Base-by-base conservation (phyloP, 2,888 invertebrate species). In the Ctena decussata region DNA sequence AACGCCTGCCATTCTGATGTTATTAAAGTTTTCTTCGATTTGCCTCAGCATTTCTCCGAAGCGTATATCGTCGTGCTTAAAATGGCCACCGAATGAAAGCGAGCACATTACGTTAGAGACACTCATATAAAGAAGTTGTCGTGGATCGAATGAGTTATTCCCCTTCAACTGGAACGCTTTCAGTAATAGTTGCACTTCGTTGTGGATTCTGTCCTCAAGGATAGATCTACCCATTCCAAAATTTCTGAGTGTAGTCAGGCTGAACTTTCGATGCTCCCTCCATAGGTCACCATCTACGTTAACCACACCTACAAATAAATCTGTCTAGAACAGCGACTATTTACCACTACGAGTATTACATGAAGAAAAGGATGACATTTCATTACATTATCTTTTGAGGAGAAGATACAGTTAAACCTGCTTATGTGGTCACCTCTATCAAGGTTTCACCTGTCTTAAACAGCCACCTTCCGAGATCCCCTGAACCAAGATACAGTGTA, bases 231-330 rank as follows among this genome's bases (percentile, higher is more conserved):
- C 89, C 83, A 89, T 85, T 30, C 89, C 90, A 32, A 91, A 87
- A 46, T 86, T 84, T 70, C 87, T 86, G 32, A 91, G 70, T 21
- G 86, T 90, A 3, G 70, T 65, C 24, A 88, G 44, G 0, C 86
- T 78, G 72, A 91, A 91, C 32, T 77, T 53, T 0, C 91, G 75
- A 35, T 91, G 90, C 46, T 86, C 86, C 49, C 82, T 86, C 91
- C 91, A 91, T 21, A 69, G n/a, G 18, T 75, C 53, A 0, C 89
- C 90, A 15, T 32, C 32, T 6, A 37, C 37, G 27, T 27, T 32
- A 6, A 27, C 32, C 11, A 69, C 37, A 15, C 69, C 69, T 69
- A n/a, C n/a, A n/a, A n/a, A n/a, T n/a, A n/a, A n/a, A n/a, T n/a
- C n/a, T n/a, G n/a, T n/a, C n/a, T n/a, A n/a, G n/a, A n/a, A n/a